phyloP scores from a whole-genome alignment of 2,113 vertebrate species.

The Podarcis raffonei region DNA sequence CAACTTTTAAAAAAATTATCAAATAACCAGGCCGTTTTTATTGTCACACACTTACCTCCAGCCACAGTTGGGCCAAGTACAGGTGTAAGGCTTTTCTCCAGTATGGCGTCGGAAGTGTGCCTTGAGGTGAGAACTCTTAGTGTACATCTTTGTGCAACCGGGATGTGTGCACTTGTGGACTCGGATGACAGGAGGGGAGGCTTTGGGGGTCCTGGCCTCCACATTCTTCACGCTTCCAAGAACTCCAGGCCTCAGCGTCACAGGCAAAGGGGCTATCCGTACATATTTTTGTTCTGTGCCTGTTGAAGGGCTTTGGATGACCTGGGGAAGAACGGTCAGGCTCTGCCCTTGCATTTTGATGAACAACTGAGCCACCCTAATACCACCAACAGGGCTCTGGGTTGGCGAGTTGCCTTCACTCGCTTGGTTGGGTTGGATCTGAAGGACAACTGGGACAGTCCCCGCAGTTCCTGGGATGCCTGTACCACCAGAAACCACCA shows the following conservation, averaged over 20 bases:
- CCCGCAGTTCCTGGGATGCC: background rate
- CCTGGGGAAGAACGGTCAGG: constrained; percentile 71
- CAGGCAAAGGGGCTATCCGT: constrained; percentile 84
- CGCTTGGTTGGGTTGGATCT: constrained; percentile 80
- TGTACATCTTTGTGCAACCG: constrained; percentile 88
- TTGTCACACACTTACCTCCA: constrained; percentile 78
- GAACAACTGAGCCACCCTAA: constrained; percentile 81
- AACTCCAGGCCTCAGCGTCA: constrained; percentile 63
- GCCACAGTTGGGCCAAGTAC: constrained; percentile 86
- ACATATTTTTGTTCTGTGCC: constrained; percentile 84
- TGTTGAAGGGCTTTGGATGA: constrained; percentile 39
- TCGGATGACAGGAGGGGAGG: constrained; percentile 62
- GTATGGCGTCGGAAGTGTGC: constrained; percentile 84
- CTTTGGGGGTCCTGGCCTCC: constrained; percentile 61
- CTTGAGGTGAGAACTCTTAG: constrained; percentile 89
- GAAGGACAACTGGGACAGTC: constrained; percentile 78
- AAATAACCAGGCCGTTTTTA: background rate
- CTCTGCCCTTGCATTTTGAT: constrained; percentile 81
- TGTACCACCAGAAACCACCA: background rate
- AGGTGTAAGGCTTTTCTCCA: constrained; percentile 86
- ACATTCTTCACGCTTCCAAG: constrained; percentile 36
- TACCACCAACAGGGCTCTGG: constrained; percentile 44
- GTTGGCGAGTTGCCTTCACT: constrained; percentile 39
- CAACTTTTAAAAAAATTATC: background rate
- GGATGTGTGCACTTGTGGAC: constrained; percentile 86